Evolutionary conservation across 2,113 vertebrate genomes (phyloP).

Genomic region (Chiloscyllium plagiosum): DNA sequence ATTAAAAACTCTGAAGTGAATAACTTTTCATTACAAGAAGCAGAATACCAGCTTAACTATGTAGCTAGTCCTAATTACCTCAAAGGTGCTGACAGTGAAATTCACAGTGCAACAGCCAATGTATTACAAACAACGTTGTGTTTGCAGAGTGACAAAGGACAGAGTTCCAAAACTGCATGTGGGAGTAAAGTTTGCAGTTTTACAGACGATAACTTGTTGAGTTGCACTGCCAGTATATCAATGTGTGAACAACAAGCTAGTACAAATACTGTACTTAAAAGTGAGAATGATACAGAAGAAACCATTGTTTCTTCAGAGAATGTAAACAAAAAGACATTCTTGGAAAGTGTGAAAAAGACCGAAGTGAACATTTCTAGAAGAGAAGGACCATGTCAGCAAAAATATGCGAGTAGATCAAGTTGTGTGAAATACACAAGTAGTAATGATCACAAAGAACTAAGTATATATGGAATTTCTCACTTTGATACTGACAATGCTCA

Average conservation of each 20-base stretch:
- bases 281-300: not conserved
- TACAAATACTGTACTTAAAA: not conserved
- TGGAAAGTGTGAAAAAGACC: not conserved
- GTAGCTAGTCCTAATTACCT: not conserved
- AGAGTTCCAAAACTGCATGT: not conserved
- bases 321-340: not conserved
- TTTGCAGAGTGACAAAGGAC: not conserved
- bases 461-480: not conserved
- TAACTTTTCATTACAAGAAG: slow-evolving; percentile 12
- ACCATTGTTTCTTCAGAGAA: not conserved
- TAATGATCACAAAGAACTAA: not conserved
- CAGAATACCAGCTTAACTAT: slow-evolving; percentile 4
- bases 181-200: not conserved
- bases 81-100: not conserved
- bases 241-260: not conserved
- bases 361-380: not conserved
- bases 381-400: slow-evolving; percentile 1
- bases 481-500: not conserved
- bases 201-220: not conserved
- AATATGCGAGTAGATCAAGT: not conserved
- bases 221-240: not conserved
- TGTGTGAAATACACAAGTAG: not conserved
- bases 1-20: not conserved
- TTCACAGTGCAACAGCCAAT: not conserved
- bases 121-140: not conserved